Percentiles rank a stretch among this genome's conserved stretches.
Evolutionary conservation across 2,113 vertebrate species (phyloP).

Genomic region (Scortum barcoo): DNA sequence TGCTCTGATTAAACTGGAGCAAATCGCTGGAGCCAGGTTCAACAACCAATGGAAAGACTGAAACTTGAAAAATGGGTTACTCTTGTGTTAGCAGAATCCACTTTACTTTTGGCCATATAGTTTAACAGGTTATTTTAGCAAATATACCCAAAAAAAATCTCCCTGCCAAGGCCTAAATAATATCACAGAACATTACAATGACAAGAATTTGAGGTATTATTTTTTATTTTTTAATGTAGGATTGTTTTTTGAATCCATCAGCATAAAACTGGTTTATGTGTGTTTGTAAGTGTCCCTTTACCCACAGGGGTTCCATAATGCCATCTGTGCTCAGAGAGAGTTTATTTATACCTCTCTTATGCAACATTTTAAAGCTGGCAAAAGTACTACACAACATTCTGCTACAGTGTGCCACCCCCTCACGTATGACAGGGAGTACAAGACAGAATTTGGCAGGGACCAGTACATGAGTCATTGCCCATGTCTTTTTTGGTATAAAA

Average conservation of each 20-base stretch:
- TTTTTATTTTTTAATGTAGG: background rate
- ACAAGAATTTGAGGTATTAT: background rate
- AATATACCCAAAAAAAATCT: background rate
- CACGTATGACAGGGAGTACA: background rate
- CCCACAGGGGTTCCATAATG: constrained; percentile 40
- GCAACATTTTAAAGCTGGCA: constrained; percentile 53
- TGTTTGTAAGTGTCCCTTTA: constrained; percentile 15
- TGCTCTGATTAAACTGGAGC: background rate
- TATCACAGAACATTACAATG: background rate
- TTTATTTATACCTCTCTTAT: constrained; percentile 62
- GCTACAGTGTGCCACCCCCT: constrained; percentile 52
- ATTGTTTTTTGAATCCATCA: background rate
- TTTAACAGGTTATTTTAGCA: background rate
- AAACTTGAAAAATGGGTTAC: background rate
- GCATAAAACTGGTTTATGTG: constrained; percentile 4
- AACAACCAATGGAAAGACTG: background rate
- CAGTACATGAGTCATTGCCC: background rate
- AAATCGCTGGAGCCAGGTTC: background rate
- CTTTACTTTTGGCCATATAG: background rate
- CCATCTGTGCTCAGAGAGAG: constrained; percentile 47
- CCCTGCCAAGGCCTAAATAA: background rate
- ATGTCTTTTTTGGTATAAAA: background rate
- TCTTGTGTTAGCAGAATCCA: background rate
- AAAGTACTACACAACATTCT: constrained; percentile 26
- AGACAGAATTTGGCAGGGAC: background rate